Evolutionary conservation across 2,888 invertebrate genomes (phyloP), one percentile per base, ranked within the genome.

Genomic region (Mythimna albipuncta): DNA sequence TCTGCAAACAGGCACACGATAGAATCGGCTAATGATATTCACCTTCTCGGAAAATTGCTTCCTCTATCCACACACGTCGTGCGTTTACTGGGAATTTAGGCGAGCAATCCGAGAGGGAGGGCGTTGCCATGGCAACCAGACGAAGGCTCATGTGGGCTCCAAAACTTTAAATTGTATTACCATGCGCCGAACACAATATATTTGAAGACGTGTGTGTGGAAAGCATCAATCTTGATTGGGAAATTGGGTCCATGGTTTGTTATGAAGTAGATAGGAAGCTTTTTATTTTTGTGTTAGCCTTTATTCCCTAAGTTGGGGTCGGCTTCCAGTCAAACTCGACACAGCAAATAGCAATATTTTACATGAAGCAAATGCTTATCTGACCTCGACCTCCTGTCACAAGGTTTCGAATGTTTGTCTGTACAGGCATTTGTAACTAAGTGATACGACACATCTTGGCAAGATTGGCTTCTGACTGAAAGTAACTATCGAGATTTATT

Each of bases 101-200:
- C 90, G 88, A 89, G 87, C 90, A 90, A 90, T 91, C 87, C 90
- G 84, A 61, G 61, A 74, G 77, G 55, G 88, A 93, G 96, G 96
- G 96, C 86, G 96, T 96, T 96, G 91, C 96, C 82, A 94, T 95
- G 89, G 91, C 90, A 91, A 96, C 95, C 88, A 91, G 92, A 90
- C 91, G 89, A 81, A 94, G 94, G 93, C 94, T 94, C 95, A 95
- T 95, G 94, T 95, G 95, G 93, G 93, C 91, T 93, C 90, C 90
- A 92, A 94, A 94, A 95, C 95, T 96, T 96, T 96, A 95, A 96
- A 96, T 95, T 95, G 95, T 93, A 94, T 95, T 95, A 94, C 92
- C 91, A 90, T 88, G 90, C 89, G 87, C 89, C 87, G 88, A 92
- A 93, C 91, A 91, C 90, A 93, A 94, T 93, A 91, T 92, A 91